Evolutionary conservation across 2,888 invertebrate genomes (phyloP).

Genomic region (Poecilobothrus nobilitatus): DNA sequence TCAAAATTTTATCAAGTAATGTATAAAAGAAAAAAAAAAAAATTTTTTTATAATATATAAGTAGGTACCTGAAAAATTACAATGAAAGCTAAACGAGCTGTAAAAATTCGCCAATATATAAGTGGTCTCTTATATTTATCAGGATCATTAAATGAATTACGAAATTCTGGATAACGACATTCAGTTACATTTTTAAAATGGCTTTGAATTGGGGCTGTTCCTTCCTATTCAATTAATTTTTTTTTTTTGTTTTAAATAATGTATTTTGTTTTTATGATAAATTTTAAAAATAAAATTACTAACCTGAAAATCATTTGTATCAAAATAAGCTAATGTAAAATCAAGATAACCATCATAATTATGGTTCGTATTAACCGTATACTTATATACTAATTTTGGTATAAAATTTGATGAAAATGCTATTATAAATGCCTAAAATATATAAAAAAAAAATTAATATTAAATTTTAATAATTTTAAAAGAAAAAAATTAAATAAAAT

Average conservation of each 20-base stretch:
- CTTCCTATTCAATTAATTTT: conserved; percentile 26
- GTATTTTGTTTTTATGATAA: no score
- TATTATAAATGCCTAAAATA: conserved; percentile 62
- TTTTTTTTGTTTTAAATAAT: background rate
- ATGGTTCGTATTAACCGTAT: conserved; percentile 44
- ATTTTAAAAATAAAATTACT: background rate
- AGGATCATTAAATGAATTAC: conserved; percentile 48
- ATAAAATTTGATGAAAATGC: conserved; percentile 80
- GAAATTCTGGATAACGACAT: conserved; percentile 61
- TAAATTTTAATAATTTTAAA: conserved; percentile 10
- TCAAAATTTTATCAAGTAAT: conserved; percentile 8
- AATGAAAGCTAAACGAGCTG: conserved; percentile 64
- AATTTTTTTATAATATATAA: background rate
- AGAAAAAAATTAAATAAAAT: background rate
- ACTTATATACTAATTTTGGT: conserved; percentile 61
- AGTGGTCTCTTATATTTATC: conserved; percentile 57
- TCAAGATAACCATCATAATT: conserved; percentile 59
- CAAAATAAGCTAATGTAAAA: conserved; percentile 57
- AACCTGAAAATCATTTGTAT: conserved; percentile 52
- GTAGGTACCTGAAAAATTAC: conserved; percentile 63
- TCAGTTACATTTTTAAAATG: conserved; percentile 38
- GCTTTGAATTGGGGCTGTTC: conserved; percentile 34
- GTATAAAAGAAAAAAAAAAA: background rate
- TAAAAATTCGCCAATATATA: conserved; percentile 66
- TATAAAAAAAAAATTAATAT: background rate